phyloP scores from a whole-genome alignment of 2,888 invertebrate genomes.

The Salpingus planirostris region DNA sequence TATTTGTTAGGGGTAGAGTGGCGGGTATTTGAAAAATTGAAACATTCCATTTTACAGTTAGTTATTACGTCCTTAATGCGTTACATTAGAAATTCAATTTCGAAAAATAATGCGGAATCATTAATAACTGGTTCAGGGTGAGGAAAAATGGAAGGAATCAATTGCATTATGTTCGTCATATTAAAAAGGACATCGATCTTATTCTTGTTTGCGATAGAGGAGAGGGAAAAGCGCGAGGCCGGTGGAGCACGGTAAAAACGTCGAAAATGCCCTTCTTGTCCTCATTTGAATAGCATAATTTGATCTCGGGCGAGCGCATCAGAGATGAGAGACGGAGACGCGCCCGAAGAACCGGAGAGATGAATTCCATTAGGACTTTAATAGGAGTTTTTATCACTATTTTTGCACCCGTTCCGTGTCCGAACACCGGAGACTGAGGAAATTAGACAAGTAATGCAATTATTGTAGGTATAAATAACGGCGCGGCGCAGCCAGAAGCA shows the following conservation, averaged over 20 bases:
- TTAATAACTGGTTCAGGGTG: constrained; percentile 10
- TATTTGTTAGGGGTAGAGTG: background rate
- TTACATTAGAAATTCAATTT: constrained; percentile 18
- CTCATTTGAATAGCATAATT: constrained; percentile 19
- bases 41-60: constrained; percentile 1
- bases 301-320: constrained; percentile 13
- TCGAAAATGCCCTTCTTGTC: constrained; percentile 11
- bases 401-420: constrained; percentile 12
- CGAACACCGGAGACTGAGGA: constrained; percentile 5
- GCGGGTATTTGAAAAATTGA: background rate
- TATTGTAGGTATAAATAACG: too few relatives aligned
- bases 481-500: too few relatives aligned
- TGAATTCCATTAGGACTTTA: constrained; percentile 17
- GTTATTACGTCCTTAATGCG: constrained; percentile 6
- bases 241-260: constrained; percentile 9
- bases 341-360: constrained; percentile 11
- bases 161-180: constrained; percentile 13
- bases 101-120: constrained; percentile 14
- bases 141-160: constrained; percentile 13
- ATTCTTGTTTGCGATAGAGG: too few relatives aligned
- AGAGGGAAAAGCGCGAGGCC: constrained; percentile 5
- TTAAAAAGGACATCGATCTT: constrained; percentile 14
- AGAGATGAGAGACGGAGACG: too few relatives aligned
- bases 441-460: constrained; percentile 15
- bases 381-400: constrained; percentile 14